phyloP scores from a whole-genome alignment of 1,140 invertebrate species.

The Ceratitis capitata region DNA sequence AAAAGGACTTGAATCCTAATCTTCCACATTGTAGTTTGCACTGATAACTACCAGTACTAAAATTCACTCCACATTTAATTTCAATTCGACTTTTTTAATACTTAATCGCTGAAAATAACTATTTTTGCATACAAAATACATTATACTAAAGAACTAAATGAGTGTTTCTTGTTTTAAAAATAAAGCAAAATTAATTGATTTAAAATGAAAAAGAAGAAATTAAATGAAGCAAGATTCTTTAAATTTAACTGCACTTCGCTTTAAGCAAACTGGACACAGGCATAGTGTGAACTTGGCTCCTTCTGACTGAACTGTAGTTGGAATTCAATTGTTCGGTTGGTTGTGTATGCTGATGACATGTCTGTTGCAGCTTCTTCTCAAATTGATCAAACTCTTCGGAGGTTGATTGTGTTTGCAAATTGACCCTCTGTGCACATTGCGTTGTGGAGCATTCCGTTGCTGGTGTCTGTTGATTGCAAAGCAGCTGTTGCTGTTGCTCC shows the following conservation, averaged over 20 bases:
- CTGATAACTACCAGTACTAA: too few relatives aligned
- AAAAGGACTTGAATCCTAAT: too few relatives aligned
- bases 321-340: background rate
- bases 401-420: background rate
- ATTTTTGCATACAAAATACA: background rate
- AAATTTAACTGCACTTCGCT: background rate
- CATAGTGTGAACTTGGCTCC: background rate
- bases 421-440: background rate
- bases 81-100: background rate
- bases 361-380: background rate
- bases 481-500: background rate
- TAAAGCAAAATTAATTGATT: too few relatives aligned
- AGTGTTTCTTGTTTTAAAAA: too few relatives aligned
- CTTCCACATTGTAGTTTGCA: too few relatives aligned
- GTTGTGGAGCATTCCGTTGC: background rate
- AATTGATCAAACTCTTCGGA: background rate
- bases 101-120: background rate
- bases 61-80: background rate
- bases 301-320: background rate
- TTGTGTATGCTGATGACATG: background rate
- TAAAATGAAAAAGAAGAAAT: background rate
- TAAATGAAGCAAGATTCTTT: background rate
- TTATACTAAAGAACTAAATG: too few relatives aligned
- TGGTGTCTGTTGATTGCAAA: background rate
- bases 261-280: background rate